Evolutionary conservation across 2,888 invertebrate genomes (phyloP).

Genomic region (Caenorhabditis sp.): DNA sequence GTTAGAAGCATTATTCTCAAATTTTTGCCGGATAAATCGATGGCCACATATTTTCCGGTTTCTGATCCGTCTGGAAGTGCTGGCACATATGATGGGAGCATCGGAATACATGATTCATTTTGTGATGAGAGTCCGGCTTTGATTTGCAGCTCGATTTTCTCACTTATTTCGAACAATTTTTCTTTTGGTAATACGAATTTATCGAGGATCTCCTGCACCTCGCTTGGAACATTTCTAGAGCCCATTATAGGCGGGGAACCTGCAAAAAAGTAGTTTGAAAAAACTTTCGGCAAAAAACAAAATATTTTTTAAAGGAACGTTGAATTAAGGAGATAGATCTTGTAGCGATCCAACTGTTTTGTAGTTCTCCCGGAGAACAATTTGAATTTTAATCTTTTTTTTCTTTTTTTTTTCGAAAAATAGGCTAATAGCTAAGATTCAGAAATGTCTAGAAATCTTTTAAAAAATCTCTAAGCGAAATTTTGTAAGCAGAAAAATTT

Average conservation of each 20-base stretch:
- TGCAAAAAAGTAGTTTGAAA: neutral
- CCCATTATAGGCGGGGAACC: neutral
- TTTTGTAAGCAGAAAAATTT: too few species aligned
- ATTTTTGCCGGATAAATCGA: conserved; percentile 71
- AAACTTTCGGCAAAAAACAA: neutral
- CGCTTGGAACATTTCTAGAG: neutral
- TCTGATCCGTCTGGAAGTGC: conserved; percentile 70
- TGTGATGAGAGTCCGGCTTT: conserved; percentile 39
- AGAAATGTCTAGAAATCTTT: too few species aligned
- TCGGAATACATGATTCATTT: conserved; percentile 64
- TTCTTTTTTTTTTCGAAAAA: neutral
- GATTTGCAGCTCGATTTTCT: conserved; percentile 65
- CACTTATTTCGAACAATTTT: conserved; percentile 61
- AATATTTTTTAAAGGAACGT: neutral
- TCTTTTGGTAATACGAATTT: conserved; percentile 58
- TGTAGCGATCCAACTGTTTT: neutral
- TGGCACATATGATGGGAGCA: conserved; percentile 71
- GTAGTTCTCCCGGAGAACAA: neutral
- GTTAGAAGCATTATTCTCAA: conserved; percentile 69
- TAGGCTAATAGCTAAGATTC: neutral
- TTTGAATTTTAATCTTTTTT: neutral
- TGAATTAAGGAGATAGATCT: neutral
- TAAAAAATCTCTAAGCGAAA: too few species aligned
- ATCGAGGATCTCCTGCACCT: conserved; percentile 28
- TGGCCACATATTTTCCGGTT: conserved; percentile 69